phyloP scores from a whole-genome alignment of 2,888 invertebrate genomes.

The Tenthredo mesomela region DNA sequence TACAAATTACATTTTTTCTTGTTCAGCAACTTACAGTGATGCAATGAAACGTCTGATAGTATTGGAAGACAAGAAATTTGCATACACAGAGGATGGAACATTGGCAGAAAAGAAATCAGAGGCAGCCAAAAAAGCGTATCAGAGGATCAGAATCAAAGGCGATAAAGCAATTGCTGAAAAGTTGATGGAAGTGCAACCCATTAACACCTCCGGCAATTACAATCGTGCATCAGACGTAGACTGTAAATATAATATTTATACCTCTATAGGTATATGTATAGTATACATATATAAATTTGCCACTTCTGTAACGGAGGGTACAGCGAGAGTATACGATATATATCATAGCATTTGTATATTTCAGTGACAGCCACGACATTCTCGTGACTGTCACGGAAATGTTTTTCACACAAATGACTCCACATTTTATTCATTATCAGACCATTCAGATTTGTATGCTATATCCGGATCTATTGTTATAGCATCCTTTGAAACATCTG shows the following conservation, averaged over 20 bases:
- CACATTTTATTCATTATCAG: too few relatives aligned
- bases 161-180: neutral
- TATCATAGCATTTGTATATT: too few relatives aligned
- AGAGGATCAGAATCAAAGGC: constrained; percentile 13
- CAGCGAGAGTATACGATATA: too few relatives aligned
- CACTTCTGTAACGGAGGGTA: too few relatives aligned
- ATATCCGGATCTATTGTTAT: too few relatives aligned
- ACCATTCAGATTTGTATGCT: too few relatives aligned
- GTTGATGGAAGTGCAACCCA: neutral
- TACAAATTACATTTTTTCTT: neutral
- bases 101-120: constrained; percentile 25
- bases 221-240: neutral
- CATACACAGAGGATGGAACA: constrained; percentile 25
- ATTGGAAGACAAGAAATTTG: constrained; percentile 16
- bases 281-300: too few relatives aligned
- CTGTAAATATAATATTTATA: constrained; percentile 4
- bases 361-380: too few relatives aligned
- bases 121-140: constrained; percentile 8
- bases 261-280: neutral
- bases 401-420: too few relatives aligned
- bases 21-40: constrained; percentile 1
- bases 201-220: neutral
- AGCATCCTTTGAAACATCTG: too few relatives aligned
- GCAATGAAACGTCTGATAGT: constrained; percentile 5
- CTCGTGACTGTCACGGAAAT: too few relatives aligned